Conservation (phyloP, 2,113 vertebrate genomes). For the Acanthisitta chloris region DNA sequence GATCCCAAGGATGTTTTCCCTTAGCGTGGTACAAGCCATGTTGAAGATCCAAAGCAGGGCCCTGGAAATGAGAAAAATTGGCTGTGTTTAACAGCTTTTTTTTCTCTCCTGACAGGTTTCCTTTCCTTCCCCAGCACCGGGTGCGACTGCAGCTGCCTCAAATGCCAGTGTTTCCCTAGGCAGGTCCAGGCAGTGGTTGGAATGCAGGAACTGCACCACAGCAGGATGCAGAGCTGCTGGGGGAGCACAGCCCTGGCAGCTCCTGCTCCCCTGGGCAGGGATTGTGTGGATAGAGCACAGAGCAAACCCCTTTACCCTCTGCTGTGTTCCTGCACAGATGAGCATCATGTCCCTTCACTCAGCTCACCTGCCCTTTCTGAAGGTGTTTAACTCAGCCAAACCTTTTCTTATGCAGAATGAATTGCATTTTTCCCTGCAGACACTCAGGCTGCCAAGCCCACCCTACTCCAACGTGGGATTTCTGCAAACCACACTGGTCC, state of each 20-base stretch:
- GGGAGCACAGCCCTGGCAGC: background rate
- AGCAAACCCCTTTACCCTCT: background rate
- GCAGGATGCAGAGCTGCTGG: background rate
- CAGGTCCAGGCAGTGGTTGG: slow-evolving; percentile 17
- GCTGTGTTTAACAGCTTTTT: background rate
- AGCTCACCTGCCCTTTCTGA: background rate
- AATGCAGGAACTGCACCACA: background rate
- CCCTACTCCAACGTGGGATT: rapidly evolving
- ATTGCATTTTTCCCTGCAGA: background rate
- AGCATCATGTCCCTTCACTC: background rate
- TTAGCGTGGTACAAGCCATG: background rate
- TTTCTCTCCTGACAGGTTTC: background rate
- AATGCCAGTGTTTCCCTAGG: background rate
- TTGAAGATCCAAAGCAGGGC: background rate
- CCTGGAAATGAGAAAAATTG: background rate
- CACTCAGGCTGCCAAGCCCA: background rate
- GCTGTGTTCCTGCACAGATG: background rate
- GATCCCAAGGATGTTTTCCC: background rate
- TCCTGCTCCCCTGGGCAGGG: background rate
- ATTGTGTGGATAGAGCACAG: background rate
- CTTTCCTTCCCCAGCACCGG: background rate
- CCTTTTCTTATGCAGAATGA: background rate
- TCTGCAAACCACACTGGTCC: rapidly evolving
- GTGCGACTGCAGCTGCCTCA: background rate
- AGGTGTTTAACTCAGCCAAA: rapidly evolving